phyloP scores from a whole-genome alignment of 1,140 invertebrate genomes.

The Teleogryllus occipitalis region DNA sequence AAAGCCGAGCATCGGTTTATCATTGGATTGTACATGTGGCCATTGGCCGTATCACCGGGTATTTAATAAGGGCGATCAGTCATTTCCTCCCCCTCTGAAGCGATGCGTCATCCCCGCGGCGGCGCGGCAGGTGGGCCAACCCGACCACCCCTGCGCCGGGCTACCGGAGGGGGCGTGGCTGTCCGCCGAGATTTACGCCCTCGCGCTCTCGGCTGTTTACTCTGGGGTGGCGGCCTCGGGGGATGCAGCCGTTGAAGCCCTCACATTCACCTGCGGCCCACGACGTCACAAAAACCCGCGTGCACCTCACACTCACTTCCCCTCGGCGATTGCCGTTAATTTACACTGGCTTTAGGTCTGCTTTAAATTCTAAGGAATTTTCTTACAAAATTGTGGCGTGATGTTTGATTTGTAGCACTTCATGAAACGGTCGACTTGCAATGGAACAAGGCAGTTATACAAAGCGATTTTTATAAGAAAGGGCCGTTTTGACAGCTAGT shows the following conservation, averaged over 20 bases:
- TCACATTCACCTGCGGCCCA: not conserved
- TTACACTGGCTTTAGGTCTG: not conserved
- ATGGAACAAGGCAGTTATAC: no score
- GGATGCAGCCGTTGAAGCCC: no score
- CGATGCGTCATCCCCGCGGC: not conserved
- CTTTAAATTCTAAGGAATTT: no score
- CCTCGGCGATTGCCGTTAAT: not conserved
- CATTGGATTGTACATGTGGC: not conserved
- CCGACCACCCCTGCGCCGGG: not conserved
- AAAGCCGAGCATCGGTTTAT: not conserved
- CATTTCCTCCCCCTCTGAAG: not conserved
- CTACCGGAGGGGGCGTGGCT: slow-evolving; percentile 1
- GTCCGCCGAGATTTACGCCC: not conserved
- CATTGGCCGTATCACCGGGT: not conserved
- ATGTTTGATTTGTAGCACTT: no score
- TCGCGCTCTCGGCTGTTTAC: not conserved
- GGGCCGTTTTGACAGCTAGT: no score
- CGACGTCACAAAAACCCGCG: not conserved
- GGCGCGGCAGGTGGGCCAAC: not conserved
- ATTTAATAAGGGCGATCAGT: not conserved
- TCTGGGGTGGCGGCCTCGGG: not conserved
- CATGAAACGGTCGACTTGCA: no score
- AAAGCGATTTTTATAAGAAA: no score
- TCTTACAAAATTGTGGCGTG: no score
- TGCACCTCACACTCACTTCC: not conserved